These are phyloP conservation scores for Phyllotis vaccarum DNA, from an alignment of 2,797 vertebrate genomes.

Conservation along the genomic window DNA sequence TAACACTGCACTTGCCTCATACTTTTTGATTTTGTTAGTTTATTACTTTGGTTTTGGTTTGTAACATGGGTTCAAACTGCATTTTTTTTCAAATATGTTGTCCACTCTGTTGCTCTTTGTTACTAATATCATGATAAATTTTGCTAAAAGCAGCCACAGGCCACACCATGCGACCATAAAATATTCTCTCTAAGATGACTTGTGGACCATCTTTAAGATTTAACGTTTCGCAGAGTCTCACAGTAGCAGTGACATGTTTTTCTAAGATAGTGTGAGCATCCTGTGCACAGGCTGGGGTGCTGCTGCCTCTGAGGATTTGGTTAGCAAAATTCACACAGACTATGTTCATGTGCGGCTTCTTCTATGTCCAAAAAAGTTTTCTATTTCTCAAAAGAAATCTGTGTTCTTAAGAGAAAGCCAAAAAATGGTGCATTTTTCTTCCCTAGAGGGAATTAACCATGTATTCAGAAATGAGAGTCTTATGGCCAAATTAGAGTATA, in stretches of 20 bases:
- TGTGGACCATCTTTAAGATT: too few relatives aligned
- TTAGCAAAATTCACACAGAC: conserved; percentile 15
- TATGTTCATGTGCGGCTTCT: background rate
- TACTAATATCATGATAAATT: background rate
- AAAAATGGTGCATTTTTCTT: conserved; percentile 4
- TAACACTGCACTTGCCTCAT: background rate
- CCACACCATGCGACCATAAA: background rate
- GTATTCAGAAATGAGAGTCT: background rate
- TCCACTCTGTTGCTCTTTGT: background rate
- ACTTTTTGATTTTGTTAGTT: background rate
- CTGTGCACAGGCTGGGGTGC: background rate
- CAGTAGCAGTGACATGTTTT: background rate
- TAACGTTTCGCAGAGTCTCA: background rate
- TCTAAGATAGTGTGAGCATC: background rate
- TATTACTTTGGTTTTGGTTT: background rate
- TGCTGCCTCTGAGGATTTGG: background rate
- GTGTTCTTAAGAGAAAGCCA: background rate
- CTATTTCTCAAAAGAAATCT: background rate
- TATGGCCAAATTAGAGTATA: background rate
- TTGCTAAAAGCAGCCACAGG: background rate
- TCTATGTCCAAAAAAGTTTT: background rate
- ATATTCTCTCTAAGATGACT: too few relatives aligned
- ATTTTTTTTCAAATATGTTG: background rate
- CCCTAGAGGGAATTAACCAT: background rate
- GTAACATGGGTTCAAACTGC: background rate